These are phyloP conservation scores for Eupithecia vulgata DNA, from an alignment of 2,888 invertebrate genomes.

Conservation along the genomic window DNA sequence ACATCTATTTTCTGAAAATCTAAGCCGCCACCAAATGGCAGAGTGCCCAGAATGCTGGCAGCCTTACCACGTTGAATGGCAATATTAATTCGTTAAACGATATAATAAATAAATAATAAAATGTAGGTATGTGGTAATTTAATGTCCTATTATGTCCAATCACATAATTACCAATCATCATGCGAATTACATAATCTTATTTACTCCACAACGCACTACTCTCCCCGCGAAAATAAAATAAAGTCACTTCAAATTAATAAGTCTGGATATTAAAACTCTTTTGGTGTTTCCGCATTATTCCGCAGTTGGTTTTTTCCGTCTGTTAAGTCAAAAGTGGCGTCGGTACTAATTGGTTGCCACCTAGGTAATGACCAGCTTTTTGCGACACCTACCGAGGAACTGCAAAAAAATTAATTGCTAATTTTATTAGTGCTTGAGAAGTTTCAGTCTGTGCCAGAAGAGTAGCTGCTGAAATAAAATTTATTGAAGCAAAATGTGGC, in stretches of 20 bases:
- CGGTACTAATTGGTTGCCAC: slow-evolving; percentile 27
- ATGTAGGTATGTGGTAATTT: too few relatives aligned
- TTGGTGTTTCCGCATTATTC: slow-evolving; percentile 26
- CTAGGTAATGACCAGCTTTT: slow-evolving; percentile 21
- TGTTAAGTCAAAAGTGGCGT: slow-evolving; percentile 29
- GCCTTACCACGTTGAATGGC: too few relatives aligned
- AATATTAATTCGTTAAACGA: too few relatives aligned
- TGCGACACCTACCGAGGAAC: not conserved
- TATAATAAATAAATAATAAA: too few relatives aligned
- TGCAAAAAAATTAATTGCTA: not conserved
- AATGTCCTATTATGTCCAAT: too few relatives aligned
- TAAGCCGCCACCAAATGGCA: too few relatives aligned
- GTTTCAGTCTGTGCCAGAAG: not conserved
- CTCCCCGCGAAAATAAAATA: slow-evolving; percentile 20
- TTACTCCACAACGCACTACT: not conserved
- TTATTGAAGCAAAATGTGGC: not conserved
- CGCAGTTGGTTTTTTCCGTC: slow-evolving; percentile 20
- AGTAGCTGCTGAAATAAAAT: not conserved
- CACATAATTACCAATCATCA: not conserved
- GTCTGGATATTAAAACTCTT: slow-evolving; percentile 36
- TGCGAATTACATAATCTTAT: not conserved
- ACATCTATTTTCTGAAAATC: too few relatives aligned
- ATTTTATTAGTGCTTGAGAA: not conserved
- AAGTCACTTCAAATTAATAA: slow-evolving; percentile 32
- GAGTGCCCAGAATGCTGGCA: too few relatives aligned